Conservation (phyloP, 2,888 invertebrate species). For the Plebejus melissa region DNA sequence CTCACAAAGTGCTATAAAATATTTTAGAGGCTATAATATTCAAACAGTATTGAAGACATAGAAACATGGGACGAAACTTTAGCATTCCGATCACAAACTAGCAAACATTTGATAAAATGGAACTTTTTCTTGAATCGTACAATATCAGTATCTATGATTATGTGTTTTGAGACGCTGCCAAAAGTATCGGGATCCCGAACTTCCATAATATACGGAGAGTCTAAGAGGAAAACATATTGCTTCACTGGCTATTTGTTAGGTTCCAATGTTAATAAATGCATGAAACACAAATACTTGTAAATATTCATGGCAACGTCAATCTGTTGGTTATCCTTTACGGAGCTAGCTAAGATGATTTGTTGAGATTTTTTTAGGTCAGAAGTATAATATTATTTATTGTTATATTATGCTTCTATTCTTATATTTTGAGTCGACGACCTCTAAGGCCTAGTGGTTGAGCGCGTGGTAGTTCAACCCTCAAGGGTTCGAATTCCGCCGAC, state of each 20-base stretch:
- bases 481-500: too few relatives aligned
- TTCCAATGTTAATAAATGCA: conserved; percentile 11
- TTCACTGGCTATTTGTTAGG: conserved; percentile 1
- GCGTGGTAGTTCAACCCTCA: too few relatives aligned
- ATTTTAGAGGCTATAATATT: not conserved
- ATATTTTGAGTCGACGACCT: too few relatives aligned
- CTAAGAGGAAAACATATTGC: conserved; percentile 21
- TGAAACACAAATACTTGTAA: conserved; percentile 6
- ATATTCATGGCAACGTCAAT: conserved; percentile 11
- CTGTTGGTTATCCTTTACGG: conserved; percentile 18
- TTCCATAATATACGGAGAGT: conserved; percentile 11
- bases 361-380: not conserved
- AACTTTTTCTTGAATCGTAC: conserved; percentile 17
- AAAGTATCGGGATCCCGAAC: not conserved
- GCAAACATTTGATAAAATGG: conserved; percentile 10
- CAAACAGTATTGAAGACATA: not conserved
- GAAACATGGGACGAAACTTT: not conserved
- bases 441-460: too few relatives aligned
- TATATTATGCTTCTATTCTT: too few relatives aligned
- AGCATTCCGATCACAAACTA: conserved; percentile 10
- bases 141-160: conserved; percentile 14
- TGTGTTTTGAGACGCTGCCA: conserved; percentile 9
- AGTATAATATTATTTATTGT: not conserved
- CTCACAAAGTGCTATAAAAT: not conserved
- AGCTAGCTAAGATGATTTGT: not conserved